Percentiles rank a stretch among this genome's conserved stretches.
Evolutionary conservation across 2,888 invertebrate genomes (phyloP).

Genomic region (Patella ulyssiponensis): DNA sequence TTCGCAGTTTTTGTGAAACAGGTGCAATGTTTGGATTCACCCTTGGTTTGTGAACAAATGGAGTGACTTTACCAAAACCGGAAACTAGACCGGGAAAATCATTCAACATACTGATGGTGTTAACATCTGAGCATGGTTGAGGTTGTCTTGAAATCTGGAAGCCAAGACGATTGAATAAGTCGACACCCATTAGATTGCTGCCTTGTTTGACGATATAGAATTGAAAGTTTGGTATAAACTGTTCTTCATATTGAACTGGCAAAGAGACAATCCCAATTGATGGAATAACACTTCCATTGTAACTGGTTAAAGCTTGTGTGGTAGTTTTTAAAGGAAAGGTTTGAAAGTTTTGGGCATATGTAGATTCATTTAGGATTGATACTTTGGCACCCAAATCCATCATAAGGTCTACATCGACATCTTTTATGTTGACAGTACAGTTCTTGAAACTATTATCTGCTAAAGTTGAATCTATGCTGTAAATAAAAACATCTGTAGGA

Average conservation of each 20-base stretch:
- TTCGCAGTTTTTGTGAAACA: background rate
- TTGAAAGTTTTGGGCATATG: too few relatives aligned
- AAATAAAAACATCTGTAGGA: too few relatives aligned
- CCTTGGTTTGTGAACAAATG: background rate
- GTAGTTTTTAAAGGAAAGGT: too few relatives aligned
- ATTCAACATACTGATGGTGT: background rate
- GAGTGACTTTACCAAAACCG: background rate
- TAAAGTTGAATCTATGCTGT: too few relatives aligned
- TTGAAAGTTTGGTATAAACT: background rate
- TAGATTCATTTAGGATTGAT: too few relatives aligned
- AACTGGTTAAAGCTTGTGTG: too few relatives aligned
- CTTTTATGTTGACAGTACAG: too few relatives aligned
- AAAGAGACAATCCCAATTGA: too few relatives aligned
- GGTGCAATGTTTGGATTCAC: background rate
- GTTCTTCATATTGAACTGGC: too few relatives aligned
- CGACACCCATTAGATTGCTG: slow-evolving; percentile 10
- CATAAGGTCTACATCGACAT: too few relatives aligned
- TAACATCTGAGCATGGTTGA: background rate
- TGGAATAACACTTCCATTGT: too few relatives aligned
- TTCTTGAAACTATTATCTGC: background rate
- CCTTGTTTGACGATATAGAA: background rate
- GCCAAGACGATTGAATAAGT: background rate
- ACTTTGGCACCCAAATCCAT: too few relatives aligned
- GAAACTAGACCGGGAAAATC: background rate
- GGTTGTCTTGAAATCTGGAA: background rate